These are phyloP conservation scores for Ifrita kowaldi DNA, from an alignment of 2,113 vertebrate species.

Conservation along the genomic window DNA sequence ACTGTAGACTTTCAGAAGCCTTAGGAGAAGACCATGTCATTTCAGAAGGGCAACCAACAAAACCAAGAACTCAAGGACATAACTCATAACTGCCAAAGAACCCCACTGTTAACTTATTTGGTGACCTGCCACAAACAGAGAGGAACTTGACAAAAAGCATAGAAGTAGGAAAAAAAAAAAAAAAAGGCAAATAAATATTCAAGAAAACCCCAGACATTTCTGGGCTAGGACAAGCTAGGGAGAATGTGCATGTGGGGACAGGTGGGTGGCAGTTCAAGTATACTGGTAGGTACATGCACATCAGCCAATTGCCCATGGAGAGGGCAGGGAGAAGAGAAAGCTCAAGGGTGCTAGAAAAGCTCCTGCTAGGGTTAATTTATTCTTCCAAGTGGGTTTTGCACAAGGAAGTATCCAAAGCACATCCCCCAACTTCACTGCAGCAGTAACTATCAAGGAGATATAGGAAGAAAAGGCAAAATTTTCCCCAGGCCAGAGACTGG, in stretches of 20 bases:
- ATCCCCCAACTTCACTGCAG: background rate
- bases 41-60: background rate
- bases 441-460: background rate
- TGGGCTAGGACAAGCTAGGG: background rate
- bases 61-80: background rate
- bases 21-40: background rate
- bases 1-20: background rate
- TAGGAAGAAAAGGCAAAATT: background rate
- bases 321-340: background rate
- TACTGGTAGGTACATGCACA: fast-evolving
- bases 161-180: background rate
- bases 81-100: background rate
- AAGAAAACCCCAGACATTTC: background rate
- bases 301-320: background rate
- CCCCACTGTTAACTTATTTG: background rate
- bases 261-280: background rate
- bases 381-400: background rate
- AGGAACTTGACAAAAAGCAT: background rate
- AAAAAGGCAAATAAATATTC: background rate
- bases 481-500: background rate
- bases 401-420: background rate
- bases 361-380: background rate
- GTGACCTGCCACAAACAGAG: background rate
- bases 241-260: background rate
- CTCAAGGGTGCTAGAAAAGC: background rate